A percentile compares a stretch with the other conserved stretches of the same genome.
Conservation (phyloP, 1,140 invertebrate species). For the Periplaneta americana region DNA sequence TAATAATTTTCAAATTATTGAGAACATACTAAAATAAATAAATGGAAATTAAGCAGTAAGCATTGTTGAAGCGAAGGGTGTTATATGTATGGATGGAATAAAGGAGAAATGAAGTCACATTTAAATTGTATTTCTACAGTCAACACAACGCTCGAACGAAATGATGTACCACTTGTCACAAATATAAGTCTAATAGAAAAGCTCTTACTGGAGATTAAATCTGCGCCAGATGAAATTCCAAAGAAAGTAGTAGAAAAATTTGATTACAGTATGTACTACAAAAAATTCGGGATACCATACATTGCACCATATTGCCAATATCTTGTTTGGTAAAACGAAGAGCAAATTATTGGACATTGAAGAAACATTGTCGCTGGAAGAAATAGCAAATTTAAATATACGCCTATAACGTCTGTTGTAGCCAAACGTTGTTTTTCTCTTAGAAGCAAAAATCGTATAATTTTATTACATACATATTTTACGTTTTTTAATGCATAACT, state of each 20-base stretch:
- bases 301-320: no score
- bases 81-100: no score
- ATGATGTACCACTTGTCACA: background rate
- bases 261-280: background rate
- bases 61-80: background rate
- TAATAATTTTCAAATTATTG: conserved; percentile 2
- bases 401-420: background rate
- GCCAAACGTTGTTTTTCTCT: background rate
- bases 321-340: background rate
- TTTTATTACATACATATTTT: no score
- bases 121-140: background rate
- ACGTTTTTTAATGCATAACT: no score
- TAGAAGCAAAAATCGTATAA: no score
- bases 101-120: background rate
- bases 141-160: background rate
- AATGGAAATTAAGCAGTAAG: background rate
- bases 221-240: background rate
- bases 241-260: background rate
- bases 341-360: background rate
- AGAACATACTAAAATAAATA: background rate
- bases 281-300: background rate
- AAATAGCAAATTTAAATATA: background rate
- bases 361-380: no score
- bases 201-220: background rate
- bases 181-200: background rate